A percentile compares a stretch with the other conserved stretches of the same genome.
Conservation (phyloP, 2,888 invertebrate species). For the Drepanosiphum platanoidis region DNA sequence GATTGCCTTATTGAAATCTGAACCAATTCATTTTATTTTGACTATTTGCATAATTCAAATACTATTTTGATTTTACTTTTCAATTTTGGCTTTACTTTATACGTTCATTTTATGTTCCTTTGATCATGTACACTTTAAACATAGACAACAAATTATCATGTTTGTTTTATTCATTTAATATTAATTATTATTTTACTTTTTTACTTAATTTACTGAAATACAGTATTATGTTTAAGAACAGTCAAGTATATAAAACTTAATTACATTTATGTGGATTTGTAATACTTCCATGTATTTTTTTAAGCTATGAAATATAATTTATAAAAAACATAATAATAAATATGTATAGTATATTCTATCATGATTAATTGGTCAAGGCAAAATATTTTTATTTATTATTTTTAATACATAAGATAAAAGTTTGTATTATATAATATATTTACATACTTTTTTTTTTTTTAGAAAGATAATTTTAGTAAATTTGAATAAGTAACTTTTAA, state of each 20-base stretch:
- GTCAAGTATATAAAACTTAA: slow-evolving; percentile 9
- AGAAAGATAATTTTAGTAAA: neutral
- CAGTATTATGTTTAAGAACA: slow-evolving; percentile 11
- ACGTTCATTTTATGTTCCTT: neutral
- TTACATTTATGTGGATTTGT: neutral
- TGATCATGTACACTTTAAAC: too few relatives aligned
- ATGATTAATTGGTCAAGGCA: neutral
- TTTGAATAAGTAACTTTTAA: neutral
- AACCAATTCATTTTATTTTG: neutral
- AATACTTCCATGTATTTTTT: too few relatives aligned
- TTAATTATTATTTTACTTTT: neutral
- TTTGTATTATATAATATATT: neutral
- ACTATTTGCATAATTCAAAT: neutral
- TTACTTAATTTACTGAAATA: neutral
- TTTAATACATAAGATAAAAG: too few relatives aligned
- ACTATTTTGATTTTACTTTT: neutral
- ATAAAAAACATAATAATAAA: too few relatives aligned
- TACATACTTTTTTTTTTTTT: neutral
- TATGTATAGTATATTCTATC: too few relatives aligned
- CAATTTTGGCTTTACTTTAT: neutral
- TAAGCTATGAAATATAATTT: too few relatives aligned
- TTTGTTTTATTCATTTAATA: neutral
- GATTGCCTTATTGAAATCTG: neutral
- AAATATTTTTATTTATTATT: too few relatives aligned
- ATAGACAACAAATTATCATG: neutral